Evolutionary conservation across 2,888 invertebrate genomes (phyloP), one percentile per base, ranked within the genome.

Genomic region (Bugula neritina): DNA sequence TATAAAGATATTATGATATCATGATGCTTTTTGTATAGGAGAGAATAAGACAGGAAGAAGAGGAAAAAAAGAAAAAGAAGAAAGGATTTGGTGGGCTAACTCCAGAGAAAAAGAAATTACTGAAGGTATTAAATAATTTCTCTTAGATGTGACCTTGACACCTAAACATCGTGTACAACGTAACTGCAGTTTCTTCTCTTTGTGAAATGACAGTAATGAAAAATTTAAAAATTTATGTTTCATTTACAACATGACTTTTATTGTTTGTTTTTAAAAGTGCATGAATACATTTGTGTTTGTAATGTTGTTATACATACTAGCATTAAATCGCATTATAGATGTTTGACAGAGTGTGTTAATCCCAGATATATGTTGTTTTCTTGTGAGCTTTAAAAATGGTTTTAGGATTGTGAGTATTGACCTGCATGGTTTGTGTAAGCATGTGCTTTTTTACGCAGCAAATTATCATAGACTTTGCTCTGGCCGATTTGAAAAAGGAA

Each of bases 391-490:
- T n/a, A n/a, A n/a, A n/a, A n/a, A n/a, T n/a, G n/a, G n/a, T n/a
- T n/a, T n/a, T n/a, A n/a, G n/a, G n/a, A n/a, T n/a, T n/a, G n/a
- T n/a, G n/a, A n/a, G n/a, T n/a, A n/a, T n/a, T n/a, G n/a, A n/a
- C n/a, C n/a, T n/a, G n/a, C n/a, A n/a, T n/a, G n/a, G n/a, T 43
- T 17, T 43, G 17, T 43, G 43, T 43, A 43, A 5, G 43, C 43
- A 43, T 43, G 43, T 43, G 43, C 13, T 31, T 31, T 63, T 13
- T 63, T 63, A 31, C 3, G n/a, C 63, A 63, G 63, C 21, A 31
- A 63, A 63, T 63, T 29, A 63, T 63, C 63, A 63, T 63, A 63
- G 63, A 63, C 63, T 63, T 63, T 63, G 63, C 63, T 5, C 31
- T 63, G 63, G 63, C 63, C 27, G 63, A 63, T 27, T 31, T 63